Percentiles rank a stretch among this genome's conserved stretches.
phyloP scores from a whole-genome alignment of 1,140 invertebrate genomes.

The Sycophila sp. region DNA sequence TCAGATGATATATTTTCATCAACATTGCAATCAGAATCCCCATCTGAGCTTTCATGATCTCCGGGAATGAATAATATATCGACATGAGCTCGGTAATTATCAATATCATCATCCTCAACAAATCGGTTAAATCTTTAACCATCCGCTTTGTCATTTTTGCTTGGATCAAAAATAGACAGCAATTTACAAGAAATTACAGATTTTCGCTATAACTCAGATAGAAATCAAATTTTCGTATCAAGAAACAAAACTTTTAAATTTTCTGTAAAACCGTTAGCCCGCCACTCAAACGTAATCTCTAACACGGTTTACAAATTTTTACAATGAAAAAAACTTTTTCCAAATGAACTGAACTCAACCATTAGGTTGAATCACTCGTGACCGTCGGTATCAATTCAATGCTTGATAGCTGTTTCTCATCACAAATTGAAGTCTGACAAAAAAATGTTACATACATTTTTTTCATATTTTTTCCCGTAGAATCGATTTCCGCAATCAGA shows the following conservation, averaged over 20 bases:
- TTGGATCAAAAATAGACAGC: not conserved
- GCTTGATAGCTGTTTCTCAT: not conserved
- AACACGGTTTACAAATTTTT: not conserved
- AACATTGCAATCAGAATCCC: conserved; percentile 3
- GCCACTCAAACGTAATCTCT: not conserved
- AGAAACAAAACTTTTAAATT: not conserved
- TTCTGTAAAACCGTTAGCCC: not conserved
- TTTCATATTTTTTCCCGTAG: not conserved
- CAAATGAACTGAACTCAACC: not conserved
- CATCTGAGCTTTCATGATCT: conserved; percentile 23
- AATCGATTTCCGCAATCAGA: not conserved
- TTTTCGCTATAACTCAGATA: not conserved
- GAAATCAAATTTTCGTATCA: not conserved
- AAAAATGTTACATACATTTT: not conserved
- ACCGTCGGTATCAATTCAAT: not conserved
- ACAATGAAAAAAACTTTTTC: not conserved
- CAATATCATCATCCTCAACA: conserved; percentile 21
- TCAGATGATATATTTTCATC: conserved; percentile 14
- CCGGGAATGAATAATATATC: conserved; percentile 35
- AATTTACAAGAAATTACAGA: not conserved
- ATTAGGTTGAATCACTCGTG: not conserved
- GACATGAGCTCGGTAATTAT: conserved; percentile 15
- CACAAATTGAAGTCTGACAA: not conserved
- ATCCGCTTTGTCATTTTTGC: not conserved
- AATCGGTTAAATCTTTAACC: conserved; percentile 19